A percentile compares a stretch with the other conserved stretches of the same genome.
Conservation (phyloP, 2,888 invertebrate genomes). For the Orthosia gothica region DNA sequence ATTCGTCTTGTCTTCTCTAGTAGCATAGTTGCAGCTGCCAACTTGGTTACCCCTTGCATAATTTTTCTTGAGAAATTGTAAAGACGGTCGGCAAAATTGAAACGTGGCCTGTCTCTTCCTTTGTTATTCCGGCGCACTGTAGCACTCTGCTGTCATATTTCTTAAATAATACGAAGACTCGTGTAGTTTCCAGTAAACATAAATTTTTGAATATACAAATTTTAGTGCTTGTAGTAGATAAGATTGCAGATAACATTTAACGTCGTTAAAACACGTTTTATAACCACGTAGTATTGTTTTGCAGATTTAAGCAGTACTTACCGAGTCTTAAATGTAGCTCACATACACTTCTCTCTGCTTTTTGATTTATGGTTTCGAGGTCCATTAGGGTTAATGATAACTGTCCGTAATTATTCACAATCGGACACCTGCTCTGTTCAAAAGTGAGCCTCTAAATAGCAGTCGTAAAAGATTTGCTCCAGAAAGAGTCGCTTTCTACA, state of each 20-base stretch:
- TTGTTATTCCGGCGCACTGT: slow-evolving; percentile 43
- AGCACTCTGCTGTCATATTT: slow-evolving; percentile 41
- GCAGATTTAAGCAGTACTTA: neutral
- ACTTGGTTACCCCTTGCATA: slow-evolving; percentile 62
- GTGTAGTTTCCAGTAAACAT: slow-evolving; percentile 8
- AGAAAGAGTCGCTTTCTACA: slow-evolving; percentile 15
- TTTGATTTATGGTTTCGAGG: slow-evolving; percentile 22
- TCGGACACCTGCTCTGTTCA: slow-evolving; percentile 8
- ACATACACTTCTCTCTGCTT: neutral
- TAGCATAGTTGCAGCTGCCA: slow-evolving; percentile 65
- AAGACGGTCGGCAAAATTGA: slow-evolving; percentile 63
- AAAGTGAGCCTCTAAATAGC: slow-evolving; percentile 6
- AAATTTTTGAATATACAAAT: slow-evolving; percentile 14
- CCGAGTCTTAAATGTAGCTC: slow-evolving; percentile 1
- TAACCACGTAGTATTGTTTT: neutral
- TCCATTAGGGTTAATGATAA: slow-evolving; percentile 15
- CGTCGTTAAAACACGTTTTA: neutral
- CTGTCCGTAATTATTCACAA: slow-evolving; percentile 23
- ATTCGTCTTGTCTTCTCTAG: slow-evolving; percentile 66
- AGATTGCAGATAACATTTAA: slow-evolving; percentile 4
- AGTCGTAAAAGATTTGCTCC: slow-evolving; percentile 30
- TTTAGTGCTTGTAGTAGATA: slow-evolving; percentile 11
- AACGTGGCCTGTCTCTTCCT: slow-evolving; percentile 60
- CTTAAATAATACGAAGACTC: slow-evolving; percentile 46
- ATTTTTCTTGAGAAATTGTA: slow-evolving; percentile 63